Conservation (phyloP, 2,797 vertebrate species). For the Ispidina lecontei region DNA sequence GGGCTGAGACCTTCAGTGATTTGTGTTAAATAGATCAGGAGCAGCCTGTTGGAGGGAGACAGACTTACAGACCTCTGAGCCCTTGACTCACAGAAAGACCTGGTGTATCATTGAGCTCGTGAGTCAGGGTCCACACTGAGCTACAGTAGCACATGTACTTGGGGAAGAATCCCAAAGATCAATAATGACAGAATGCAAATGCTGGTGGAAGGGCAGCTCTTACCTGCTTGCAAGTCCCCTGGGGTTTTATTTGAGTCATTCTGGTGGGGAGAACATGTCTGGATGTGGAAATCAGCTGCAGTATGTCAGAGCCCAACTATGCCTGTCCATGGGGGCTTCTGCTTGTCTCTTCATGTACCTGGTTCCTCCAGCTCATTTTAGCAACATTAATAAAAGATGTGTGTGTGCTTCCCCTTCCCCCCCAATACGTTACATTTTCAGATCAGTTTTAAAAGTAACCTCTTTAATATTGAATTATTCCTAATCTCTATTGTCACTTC, state of each 20-base stretch:
- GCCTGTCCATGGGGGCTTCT: not conserved
- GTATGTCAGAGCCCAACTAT: not conserved
- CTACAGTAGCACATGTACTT: rapidly evolving
- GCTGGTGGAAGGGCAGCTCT: not conserved
- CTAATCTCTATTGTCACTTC: slow-evolving; percentile 60
- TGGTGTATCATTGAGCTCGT: not conserved
- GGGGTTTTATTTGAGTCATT: not conserved
- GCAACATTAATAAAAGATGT: slow-evolving; percentile 10
- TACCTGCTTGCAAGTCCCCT: not conserved
- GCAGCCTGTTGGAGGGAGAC: not conserved
- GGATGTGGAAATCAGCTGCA: not conserved
- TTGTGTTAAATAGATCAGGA: not conserved
- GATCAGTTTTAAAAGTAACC: slow-evolving; percentile 67
- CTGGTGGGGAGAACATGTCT: not conserved
- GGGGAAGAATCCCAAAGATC: not conserved
- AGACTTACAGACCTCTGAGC: not conserved
- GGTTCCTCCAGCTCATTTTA: not conserved
- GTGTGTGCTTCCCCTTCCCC: not conserved
- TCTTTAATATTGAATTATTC: slow-evolving; percentile 77
- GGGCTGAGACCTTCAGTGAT: not conserved
- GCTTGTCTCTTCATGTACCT: not conserved
- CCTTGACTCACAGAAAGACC: not conserved
- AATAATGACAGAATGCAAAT: not conserved
- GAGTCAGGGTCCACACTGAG: not conserved
- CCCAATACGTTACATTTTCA: slow-evolving; percentile 51